Evolutionary conservation across 1,140 invertebrate genomes (phyloP).

Genomic region (Adelges cooleyi): DNA sequence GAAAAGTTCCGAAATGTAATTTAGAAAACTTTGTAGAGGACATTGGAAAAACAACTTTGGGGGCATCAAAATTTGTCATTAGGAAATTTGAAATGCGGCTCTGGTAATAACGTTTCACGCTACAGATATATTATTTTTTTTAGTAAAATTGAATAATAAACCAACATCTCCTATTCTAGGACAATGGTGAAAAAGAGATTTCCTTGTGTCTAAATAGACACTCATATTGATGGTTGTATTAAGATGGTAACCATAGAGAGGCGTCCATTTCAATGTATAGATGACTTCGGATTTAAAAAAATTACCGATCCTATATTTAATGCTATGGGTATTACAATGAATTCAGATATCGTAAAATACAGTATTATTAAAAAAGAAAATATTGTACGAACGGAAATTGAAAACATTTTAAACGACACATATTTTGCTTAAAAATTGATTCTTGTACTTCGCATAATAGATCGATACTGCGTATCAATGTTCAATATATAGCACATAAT

Average conservation of each 20-base stretch:
- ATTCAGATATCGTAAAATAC: not conserved
- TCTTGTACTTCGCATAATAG: not conserved
- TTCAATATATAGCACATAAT: not conserved
- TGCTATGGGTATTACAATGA: not conserved
- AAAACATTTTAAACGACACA: not conserved
- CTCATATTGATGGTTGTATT: constrained; percentile 3
- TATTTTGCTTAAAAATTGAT: not conserved
- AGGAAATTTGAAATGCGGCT: too few relatives aligned
- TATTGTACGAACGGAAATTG: not conserved
- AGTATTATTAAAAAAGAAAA: not conserved
- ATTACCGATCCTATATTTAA: not conserved
- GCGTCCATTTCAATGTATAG: not conserved
- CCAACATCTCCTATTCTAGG: too few relatives aligned
- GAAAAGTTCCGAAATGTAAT: too few relatives aligned
- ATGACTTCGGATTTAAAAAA: constrained; percentile 1
- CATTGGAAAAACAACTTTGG: too few relatives aligned
- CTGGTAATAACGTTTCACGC: too few relatives aligned
- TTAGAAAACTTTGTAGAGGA: too few relatives aligned
- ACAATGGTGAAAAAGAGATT: too few relatives aligned
- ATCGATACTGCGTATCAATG: not conserved
- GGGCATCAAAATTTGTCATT: too few relatives aligned
- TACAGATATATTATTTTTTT: too few relatives aligned
- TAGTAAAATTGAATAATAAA: too few relatives aligned
- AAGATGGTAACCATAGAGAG: not conserved
- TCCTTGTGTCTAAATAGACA: too few relatives aligned